These are phyloP conservation scores for Archips crataeganus DNA, from an alignment of 2,888 invertebrate genomes.

Conservation along the genomic window DNA sequence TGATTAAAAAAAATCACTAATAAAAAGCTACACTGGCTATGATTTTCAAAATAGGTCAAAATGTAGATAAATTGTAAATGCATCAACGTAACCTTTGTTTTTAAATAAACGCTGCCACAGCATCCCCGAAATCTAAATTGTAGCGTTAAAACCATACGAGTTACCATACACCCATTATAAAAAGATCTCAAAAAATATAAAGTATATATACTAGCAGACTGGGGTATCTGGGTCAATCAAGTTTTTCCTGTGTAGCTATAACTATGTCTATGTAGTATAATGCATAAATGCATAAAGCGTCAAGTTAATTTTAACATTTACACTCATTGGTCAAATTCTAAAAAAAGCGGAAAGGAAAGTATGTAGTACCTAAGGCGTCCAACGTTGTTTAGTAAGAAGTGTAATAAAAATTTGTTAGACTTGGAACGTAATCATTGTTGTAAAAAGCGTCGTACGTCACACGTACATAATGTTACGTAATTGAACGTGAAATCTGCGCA, in stretches of 20 bases:
- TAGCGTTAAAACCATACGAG: too few relatives aligned
- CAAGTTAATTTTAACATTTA: background rate
- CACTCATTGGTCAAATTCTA: background rate
- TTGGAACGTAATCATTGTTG: conserved; percentile 3
- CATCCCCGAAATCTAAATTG: too few relatives aligned
- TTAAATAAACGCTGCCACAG: too few relatives aligned
- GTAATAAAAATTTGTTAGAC: background rate
- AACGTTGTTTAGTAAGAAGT: background rate
- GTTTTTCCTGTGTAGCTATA: too few relatives aligned
- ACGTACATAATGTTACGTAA: conserved; percentile 79
- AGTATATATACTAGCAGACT: background rate
- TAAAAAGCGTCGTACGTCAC: conserved; percentile 46
- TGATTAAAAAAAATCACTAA: too few relatives aligned
- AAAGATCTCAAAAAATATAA: background rate
- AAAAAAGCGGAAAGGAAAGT: background rate
- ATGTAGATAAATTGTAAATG: too few relatives aligned
- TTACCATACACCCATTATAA: too few relatives aligned
- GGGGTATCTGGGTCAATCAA: background rate
- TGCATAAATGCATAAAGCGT: too few relatives aligned
- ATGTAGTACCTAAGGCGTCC: background rate
- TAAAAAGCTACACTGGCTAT: too few relatives aligned
- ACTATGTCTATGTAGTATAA: too few relatives aligned
- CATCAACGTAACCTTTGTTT: too few relatives aligned
- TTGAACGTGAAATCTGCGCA: conserved; percentile 80
- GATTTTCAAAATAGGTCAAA: too few relatives aligned